Conservation (phyloP, 2,888 invertebrate genomes). For the Drosophila paramelanica region DNA sequence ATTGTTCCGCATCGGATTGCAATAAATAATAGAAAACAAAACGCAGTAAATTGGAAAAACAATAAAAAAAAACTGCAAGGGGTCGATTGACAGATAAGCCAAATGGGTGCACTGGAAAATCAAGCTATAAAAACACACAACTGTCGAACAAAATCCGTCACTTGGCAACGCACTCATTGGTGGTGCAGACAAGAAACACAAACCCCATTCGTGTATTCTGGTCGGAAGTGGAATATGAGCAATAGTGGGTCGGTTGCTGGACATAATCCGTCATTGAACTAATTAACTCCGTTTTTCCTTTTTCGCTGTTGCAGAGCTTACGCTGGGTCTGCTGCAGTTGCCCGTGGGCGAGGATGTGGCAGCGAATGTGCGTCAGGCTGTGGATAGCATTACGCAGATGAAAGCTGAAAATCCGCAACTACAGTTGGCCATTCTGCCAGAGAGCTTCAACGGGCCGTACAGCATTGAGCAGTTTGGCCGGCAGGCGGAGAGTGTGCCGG, state of each 20-base stretch:
- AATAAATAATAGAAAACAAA: slow-evolving; percentile 9
- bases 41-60: neutral
- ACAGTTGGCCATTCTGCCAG: slow-evolving; percentile 89
- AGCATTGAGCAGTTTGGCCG: slow-evolving; percentile 91
- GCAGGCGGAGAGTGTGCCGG: slow-evolving; percentile 94
- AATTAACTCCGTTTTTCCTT: slow-evolving; percentile 34
- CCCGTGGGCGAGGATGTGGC: slow-evolving; percentile 66
- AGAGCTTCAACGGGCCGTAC: slow-evolving; percentile 98
- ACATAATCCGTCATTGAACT: slow-evolving; percentile 30
- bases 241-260: slow-evolving; percentile 41
- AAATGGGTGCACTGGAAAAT: slow-evolving; percentile 23
- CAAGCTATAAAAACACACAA: slow-evolving; percentile 43
- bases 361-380: slow-evolving; percentile 71
- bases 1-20: slow-evolving; percentile 2
- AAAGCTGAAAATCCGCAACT: slow-evolving; percentile 75
- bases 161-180: slow-evolving; percentile 9
- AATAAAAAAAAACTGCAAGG: slow-evolving; percentile 23
- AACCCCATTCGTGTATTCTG: neutral
- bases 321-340: slow-evolving; percentile 78
- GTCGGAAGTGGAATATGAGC: slow-evolving; percentile 21
- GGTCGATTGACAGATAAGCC: slow-evolving; percentile 23
- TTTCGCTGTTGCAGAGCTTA: slow-evolving; percentile 60
- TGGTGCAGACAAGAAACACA: neutral
- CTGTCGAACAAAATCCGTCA: slow-evolving; percentile 9
- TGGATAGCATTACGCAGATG: slow-evolving; percentile 64